Conservation (phyloP, 30 jellyfish, hydroid and myxozoan species). For the Nemopilema nomurai region DNA sequence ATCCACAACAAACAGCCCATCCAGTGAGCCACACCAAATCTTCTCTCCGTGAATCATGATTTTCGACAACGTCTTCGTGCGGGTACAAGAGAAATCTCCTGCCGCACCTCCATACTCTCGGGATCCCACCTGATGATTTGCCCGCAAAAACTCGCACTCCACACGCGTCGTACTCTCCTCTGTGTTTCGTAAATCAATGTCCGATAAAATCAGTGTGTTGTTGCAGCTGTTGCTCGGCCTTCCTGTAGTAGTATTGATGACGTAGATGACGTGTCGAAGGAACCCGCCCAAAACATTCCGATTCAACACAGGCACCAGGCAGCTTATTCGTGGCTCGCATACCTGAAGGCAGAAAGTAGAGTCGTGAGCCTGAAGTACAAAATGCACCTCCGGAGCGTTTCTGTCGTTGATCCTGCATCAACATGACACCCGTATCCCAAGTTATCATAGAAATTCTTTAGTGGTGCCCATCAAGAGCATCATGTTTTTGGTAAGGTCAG, state of each 20-base stretch:
- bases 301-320: constrained; percentile 78
- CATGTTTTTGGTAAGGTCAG: too few relatives aligned
- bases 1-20: constrained; percentile 68
- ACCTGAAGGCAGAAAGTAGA: too few relatives aligned
- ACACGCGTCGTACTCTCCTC: too few relatives aligned
- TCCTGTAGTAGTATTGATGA: constrained; percentile 83
- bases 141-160: constrained; percentile 92
- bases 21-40: constrained; percentile 84
- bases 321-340: constrained; percentile 88
- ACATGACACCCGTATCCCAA: too few relatives aligned
- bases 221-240: constrained; percentile 84
- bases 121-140: constrained; percentile 83
- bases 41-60: constrained; percentile 68
- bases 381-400: too few relatives aligned
- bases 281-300: constrained; percentile 95
- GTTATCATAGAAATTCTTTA: too few relatives aligned
- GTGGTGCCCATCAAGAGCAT: too few relatives aligned
- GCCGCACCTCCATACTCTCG: constrained; percentile 65
- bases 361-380: too few relatives aligned
- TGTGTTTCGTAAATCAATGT: too few relatives aligned
- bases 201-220: constrained; percentile 77
- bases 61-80: constrained; percentile 62
- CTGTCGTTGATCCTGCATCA: too few relatives aligned
- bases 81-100: constrained; percentile 49
- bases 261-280: constrained; percentile 91